These are phyloP conservation scores for Pocillopora meandrina DNA, from an alignment of 92 coral and sea anemone species.

Conservation along the genomic window DNA sequence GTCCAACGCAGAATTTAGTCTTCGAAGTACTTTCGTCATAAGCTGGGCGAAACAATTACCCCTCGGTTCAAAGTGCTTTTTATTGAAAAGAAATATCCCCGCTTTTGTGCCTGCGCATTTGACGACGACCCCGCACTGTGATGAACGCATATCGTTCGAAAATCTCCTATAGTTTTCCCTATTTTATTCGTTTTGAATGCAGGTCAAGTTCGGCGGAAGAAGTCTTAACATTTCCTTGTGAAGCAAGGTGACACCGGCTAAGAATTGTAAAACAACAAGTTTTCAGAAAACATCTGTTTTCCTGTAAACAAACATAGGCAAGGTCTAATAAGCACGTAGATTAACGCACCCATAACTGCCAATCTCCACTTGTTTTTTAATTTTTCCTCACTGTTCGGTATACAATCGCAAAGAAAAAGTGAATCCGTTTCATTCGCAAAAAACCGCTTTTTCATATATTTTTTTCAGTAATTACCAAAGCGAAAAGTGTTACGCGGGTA, in stretches of 20 bases:
- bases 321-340: slow-evolving; percentile 3
- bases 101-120: background rate
- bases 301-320: slow-evolving; percentile 10
- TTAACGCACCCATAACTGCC: background rate
- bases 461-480: background rate
- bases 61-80: background rate
- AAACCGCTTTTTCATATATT: background rate
- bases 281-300: slow-evolving; percentile 13
- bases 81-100: background rate
- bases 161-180: background rate
- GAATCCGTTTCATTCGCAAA: background rate
- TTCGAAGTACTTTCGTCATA: background rate
- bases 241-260: background rate
- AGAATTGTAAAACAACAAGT: background rate
- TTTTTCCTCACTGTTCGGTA: background rate
- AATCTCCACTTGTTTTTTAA: background rate
- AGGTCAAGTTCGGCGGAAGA: background rate
- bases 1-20: background rate
- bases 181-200: background rate
- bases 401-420: background rate
- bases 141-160: background rate
- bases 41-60: slow-evolving; percentile 18
- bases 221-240: background rate
- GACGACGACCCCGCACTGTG: background rate
- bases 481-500: background rate